phyloP scores from a whole-genome alignment of 1,140 invertebrate species.

The Lamellibrachia luymesi region DNA sequence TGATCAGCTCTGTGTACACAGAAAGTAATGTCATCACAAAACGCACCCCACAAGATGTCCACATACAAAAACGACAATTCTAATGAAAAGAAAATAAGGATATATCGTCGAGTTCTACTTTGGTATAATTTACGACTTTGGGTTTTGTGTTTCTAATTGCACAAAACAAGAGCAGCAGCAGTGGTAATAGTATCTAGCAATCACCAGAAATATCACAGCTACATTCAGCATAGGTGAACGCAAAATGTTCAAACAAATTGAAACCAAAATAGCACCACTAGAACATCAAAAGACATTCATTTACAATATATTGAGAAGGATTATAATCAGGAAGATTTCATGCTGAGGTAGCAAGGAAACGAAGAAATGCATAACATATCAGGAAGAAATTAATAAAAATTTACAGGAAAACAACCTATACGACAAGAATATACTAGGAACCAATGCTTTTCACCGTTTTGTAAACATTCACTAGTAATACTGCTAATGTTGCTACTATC shows the following conservation, averaged over 20 bases:
- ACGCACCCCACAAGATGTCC: background rate
- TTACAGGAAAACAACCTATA: background rate
- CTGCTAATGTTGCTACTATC: background rate
- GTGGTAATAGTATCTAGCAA: background rate
- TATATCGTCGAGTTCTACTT: background rate
- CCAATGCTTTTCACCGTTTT: background rate
- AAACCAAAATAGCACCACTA: background rate
- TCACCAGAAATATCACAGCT: conserved; percentile 4
- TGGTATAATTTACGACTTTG: background rate
- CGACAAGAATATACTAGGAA: background rate
- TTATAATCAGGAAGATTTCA: background rate
- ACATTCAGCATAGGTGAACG: background rate
- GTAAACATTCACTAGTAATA: background rate
- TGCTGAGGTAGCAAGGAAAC: background rate
- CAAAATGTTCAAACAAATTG: background rate
- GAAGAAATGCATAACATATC: background rate
- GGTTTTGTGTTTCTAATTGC: no score
- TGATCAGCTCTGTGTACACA: conserved; percentile 34
- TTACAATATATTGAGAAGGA: background rate
- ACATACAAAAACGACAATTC: background rate
- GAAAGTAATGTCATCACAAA: background rate
- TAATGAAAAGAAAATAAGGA: background rate
- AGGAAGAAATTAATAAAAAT: background rate
- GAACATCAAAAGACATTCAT: background rate
- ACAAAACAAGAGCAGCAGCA: background rate